Evolutionary conservation across 2,113 vertebrate genomes (phyloP), one percentile per base, ranked within the genome.

Genomic region (Microtus montanus): DNA sequence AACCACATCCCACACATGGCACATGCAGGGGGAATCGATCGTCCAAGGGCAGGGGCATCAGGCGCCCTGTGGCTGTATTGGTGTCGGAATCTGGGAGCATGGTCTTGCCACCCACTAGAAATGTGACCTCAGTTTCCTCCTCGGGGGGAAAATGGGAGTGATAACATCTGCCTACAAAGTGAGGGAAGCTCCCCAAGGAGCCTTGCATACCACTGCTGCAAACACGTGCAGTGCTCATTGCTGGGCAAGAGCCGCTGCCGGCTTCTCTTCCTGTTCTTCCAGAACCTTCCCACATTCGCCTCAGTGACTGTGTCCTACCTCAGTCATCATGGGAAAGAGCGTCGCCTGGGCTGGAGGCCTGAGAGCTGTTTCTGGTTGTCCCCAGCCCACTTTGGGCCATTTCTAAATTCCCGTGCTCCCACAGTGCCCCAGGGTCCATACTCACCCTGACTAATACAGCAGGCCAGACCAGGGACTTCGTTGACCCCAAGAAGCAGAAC

Each of bases 391-490:
- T 95, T 87, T 64, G 44, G 7, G 90, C 75, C 47, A 38, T 10
- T 20, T 35, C 80, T 33, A 6, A 49, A 26, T 52, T 1, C 2
- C 66, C 49, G 20, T 28, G 5, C 7, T 12, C 30, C 6, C 5
- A 0, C 7, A 13, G 38, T 87, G 15, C 26, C 92, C 92, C 61
- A 94, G 92, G 96, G 95, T 92, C 73, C 83, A 93, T 75, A 90
- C 95, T 94, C 91, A 96, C 92, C 92, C 95, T 30, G 38, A 93
- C 96, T 96, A 97, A 96, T 96, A 97, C 97, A 97, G 94, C 95
- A 93, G 35, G 78, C 71, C 94, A 88, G 82, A 68, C 63, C 92
- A 96, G 97, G 93, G 28, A 26, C 58, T 26, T 41, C 24, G 4
- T 33, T 33, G 47, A 35, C 28, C 4, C 12, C 24, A 35, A 19